Conservation (phyloP, 2,113 vertebrate genomes). For the Psittacula cyanocephala region DNA sequence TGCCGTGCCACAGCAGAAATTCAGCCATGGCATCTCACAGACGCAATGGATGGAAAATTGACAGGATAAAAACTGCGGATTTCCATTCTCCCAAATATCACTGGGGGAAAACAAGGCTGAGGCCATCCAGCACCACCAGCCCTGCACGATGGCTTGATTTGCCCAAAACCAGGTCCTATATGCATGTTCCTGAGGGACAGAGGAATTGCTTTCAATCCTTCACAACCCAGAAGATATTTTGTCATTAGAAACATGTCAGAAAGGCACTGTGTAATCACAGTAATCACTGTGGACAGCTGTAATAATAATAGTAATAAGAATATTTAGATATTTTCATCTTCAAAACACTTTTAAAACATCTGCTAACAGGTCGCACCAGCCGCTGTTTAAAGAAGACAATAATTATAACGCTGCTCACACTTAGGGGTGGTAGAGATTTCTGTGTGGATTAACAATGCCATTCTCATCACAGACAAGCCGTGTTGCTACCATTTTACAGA, state of each 20-base stretch:
- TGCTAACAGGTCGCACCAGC: not conserved
- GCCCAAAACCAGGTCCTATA: not conserved
- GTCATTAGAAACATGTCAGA: not conserved
- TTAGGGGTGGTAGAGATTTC: not conserved
- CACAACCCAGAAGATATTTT: not conserved
- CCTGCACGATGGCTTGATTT: not conserved
- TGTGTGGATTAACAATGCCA: rapidly evolving
- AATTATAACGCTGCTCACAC: not conserved
- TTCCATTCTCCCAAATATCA: not conserved
- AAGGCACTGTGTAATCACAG: not conserved
- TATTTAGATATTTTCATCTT: constrained; percentile 4
- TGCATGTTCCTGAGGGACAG: not conserved
- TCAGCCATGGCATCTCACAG: not conserved
- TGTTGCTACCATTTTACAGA: not conserved
- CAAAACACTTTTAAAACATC: not conserved
- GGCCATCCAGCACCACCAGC: not conserved
- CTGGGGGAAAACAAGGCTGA: not conserved
- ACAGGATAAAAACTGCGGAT: not conserved
- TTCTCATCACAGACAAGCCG: not conserved
- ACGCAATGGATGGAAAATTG: not conserved
- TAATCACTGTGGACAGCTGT: not conserved
- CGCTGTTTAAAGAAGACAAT: not conserved
- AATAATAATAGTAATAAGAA: not conserved
- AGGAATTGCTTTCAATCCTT: not conserved
- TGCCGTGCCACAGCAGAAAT: not conserved